These are phyloP conservation scores for Coregonus ussuriensis DNA, from an alignment of 2,797 vertebrate genomes.

Conservation along the genomic window DNA sequence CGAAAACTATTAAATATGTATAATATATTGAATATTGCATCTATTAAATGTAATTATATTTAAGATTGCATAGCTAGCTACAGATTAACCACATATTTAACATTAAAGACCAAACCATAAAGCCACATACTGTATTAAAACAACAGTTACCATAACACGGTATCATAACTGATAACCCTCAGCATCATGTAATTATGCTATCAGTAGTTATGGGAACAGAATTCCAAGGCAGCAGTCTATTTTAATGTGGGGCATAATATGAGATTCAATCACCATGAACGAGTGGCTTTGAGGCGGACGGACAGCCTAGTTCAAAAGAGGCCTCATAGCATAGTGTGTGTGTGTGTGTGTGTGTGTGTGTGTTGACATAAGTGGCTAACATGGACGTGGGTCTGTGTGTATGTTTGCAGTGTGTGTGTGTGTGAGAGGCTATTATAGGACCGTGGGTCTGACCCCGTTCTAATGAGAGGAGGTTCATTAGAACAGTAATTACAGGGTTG, in stretches of 20 bases:
- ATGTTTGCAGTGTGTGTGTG: no score
- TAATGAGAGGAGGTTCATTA: conserved; percentile 57
- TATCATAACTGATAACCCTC: background rate
- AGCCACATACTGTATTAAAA: background rate
- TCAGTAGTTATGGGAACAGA: background rate
- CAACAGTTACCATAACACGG: background rate
- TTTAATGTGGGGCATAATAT: background rate
- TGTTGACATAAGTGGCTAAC: background rate
- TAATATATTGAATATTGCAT: background rate
- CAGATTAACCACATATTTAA: background rate
- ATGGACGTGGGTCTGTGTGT: background rate
- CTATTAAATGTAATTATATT: background rate
- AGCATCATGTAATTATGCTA: background rate
- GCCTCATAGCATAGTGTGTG: background rate
- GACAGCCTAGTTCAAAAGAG: background rate
- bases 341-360: conserved; percentile 38
- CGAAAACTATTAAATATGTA: background rate
- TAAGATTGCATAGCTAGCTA: background rate
- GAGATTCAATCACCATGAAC: background rate
- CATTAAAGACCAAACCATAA: conserved; percentile 13
- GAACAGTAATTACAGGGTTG: conserved; percentile 58
- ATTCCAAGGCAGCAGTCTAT: background rate
- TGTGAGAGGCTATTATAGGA: background rate
- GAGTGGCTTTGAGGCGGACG: background rate
- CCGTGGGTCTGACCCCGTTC: conserved; percentile 55